Evolutionary conservation across 2,113 vertebrate genomes (phyloP), one percentile per base, ranked within the genome.

Genomic region (Coregonus clupeaformis): DNA sequence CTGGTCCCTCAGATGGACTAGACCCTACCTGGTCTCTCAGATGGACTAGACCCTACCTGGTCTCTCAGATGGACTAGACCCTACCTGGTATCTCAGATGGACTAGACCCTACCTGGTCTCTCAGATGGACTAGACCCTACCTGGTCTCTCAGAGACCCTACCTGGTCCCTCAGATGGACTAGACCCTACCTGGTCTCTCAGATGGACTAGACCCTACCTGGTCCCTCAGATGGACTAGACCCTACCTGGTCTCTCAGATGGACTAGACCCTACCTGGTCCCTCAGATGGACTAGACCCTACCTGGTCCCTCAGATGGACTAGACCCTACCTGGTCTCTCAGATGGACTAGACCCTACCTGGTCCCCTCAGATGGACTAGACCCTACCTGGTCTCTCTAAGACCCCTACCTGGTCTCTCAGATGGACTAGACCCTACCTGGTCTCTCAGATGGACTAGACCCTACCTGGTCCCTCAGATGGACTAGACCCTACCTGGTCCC

Each of bases 181-280:
- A 27, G 1, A 75, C 65, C 59, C 36, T 68, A 76, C n/a, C 29
- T 22, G 29, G 4, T 76, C 67, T 45, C 32, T 6, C 1, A 36
- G 32, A 36, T n/a, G n/a, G n/a, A n/a, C n/a, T 14, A 27, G 1
- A 75, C 65, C 59, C 36, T 68, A 76, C n/a, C 29, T 22, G 29
- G 4, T 76, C 67, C 36, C 32, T 6, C 1, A 36, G 32, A 36
- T n/a, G n/a, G n/a, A n/a, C n/a, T 14, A 27, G 1, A 75, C 65
- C 59, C 36, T 68, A 76, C n/a, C 29, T 22, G 29, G 4, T 76
- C 67, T 45, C 32, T 6, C 1, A 36, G 32, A 36, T n/a, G n/a
- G n/a, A n/a, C n/a, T 14, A 27, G 1, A 75, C 65, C 59, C 36
- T 68, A 76, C n/a, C 29, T 22, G 29, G 4, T 76, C 67, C 36